phyloP scores from a whole-genome alignment of 2,113 vertebrate genomes.

The Hemicordylus capensis region DNA sequence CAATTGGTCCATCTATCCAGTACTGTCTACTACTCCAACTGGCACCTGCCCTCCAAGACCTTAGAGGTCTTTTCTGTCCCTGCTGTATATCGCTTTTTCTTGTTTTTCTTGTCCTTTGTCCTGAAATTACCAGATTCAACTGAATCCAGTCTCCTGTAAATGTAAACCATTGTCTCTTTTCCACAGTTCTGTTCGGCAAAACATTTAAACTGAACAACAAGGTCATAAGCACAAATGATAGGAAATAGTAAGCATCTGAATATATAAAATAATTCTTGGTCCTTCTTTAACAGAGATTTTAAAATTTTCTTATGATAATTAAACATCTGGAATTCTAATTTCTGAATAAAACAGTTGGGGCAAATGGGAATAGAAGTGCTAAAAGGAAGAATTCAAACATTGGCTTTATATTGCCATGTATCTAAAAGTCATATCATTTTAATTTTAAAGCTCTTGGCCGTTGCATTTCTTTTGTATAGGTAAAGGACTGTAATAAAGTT shows the following conservation, averaged over 20 bases:
- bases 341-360: slow-evolving; percentile 3
- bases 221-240: slow-evolving; percentile 31
- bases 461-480: slow-evolving; percentile 21
- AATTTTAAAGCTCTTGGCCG: slow-evolving; percentile 6
- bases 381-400: slow-evolving; percentile 33
- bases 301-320: slow-evolving; percentile 24
- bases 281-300: neutral
- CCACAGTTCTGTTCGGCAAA: neutral
- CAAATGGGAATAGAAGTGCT: neutral
- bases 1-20: slow-evolving; percentile 20
- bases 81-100: neutral
- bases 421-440: neutral
- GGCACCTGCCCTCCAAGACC: neutral
- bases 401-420: slow-evolving; percentile 7
- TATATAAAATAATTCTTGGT: neutral
- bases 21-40: neutral
- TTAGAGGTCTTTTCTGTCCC: neutral
- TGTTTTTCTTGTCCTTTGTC: neutral
- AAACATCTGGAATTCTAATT: neutral
- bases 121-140: slow-evolving; percentile 9
- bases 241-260: slow-evolving; percentile 34
- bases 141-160: slow-evolving; percentile 12
- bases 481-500: no score
- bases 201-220: slow-evolving; percentile 9
- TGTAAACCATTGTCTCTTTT: slow-evolving; percentile 31